Evolutionary conservation across 2,888 invertebrate genomes (phyloP).

Genomic region (Gerosis bhagava): DNA sequence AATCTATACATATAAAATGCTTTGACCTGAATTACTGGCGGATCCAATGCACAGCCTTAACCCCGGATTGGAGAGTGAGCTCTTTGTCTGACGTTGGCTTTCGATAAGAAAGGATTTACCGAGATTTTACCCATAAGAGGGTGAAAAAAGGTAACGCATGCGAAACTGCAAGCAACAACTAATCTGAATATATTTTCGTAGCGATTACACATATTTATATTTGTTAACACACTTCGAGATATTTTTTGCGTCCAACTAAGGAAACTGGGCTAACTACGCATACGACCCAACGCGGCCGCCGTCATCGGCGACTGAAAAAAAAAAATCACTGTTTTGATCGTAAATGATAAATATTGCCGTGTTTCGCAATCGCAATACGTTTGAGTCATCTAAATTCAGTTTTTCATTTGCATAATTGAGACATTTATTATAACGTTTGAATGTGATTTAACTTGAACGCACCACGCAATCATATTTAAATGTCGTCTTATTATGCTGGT

Average conservation of each 20-base stretch:
- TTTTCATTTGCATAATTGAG: slow-evolving; percentile 21
- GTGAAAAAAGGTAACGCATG: too few relatives aligned
- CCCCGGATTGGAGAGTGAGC: too few relatives aligned
- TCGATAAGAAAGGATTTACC: too few relatives aligned
- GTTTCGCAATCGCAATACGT: slow-evolving; percentile 24
- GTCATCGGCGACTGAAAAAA: slow-evolving; percentile 12
- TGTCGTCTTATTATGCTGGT: too few relatives aligned
- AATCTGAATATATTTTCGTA: too few relatives aligned
- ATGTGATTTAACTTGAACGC: slow-evolving; percentile 3
- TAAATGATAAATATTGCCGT: slow-evolving; percentile 23
- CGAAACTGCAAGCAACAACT: too few relatives aligned
- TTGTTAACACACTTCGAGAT: slow-evolving; percentile 25
- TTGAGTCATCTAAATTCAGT: background rate
- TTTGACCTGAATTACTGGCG: too few relatives aligned
- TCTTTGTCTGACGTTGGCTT: too few relatives aligned
- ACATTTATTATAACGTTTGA: slow-evolving; percentile 9
- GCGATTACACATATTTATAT: too few relatives aligned
- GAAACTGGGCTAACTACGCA: slow-evolving; percentile 23
- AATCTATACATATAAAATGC: too few relatives aligned
- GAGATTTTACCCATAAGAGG: too few relatives aligned
- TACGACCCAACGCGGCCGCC: slow-evolving; percentile 6
- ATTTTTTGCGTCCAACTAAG: slow-evolving; percentile 22
- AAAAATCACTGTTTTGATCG: slow-evolving; percentile 27
- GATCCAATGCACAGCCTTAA: too few relatives aligned
- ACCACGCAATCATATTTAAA: slow-evolving; percentile 5